Base-by-base conservation (phyloP, 2,113 vertebrate genomes). In the Mola mola region DNA sequence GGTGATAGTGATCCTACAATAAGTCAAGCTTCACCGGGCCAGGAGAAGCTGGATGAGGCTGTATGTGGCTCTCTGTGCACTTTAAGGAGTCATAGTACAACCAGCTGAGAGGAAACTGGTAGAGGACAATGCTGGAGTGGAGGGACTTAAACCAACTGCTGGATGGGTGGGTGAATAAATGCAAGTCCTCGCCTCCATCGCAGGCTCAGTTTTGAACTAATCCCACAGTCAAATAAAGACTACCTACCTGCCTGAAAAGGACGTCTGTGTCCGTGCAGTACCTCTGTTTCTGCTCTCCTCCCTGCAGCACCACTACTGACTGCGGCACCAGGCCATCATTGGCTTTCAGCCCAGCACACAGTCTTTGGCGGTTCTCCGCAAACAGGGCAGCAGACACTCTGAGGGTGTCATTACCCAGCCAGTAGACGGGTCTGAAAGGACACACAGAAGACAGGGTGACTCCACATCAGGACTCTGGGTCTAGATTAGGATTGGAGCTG, bases 401-500 rank as follows among this genome's bases (percentile, higher is more conserved):
- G 51, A 98, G 75, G 28, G 97, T 98, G 47, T 96, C 93, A 0
- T 98, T 98, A 4, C 96, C 97, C 85, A 98, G 84, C 93, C 94
- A 98, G 78, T 88, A 98, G 1, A 90, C 89, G 3, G 94, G 84
- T 82, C 97, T 99, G 87, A 70, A 84, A 34, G 49, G 44, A 87
- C 20, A 66, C 15, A 68, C n/a, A 66, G 25, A 26, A 28, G 12
- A 42, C n/a, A 60, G 19, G 5, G 11, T 16, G 28, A 50, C 26
- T n/a, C 16, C 34, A 19, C 22, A 17, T n/a, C 24, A 42, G 13
- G 16, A 31, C 11, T 40, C 24, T 19, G 9, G 17, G 3, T 57
- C 15, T 40, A 36, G 8, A 57, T 60, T 44, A 67, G 9, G 17
- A 41, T 11, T 8, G 24, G n/a, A n/a, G n/a, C n/a, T n/a, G n/a